phyloP scores from a whole-genome alignment of 2,888 invertebrate genomes.

The Agonopterix alstromeriana region DNA sequence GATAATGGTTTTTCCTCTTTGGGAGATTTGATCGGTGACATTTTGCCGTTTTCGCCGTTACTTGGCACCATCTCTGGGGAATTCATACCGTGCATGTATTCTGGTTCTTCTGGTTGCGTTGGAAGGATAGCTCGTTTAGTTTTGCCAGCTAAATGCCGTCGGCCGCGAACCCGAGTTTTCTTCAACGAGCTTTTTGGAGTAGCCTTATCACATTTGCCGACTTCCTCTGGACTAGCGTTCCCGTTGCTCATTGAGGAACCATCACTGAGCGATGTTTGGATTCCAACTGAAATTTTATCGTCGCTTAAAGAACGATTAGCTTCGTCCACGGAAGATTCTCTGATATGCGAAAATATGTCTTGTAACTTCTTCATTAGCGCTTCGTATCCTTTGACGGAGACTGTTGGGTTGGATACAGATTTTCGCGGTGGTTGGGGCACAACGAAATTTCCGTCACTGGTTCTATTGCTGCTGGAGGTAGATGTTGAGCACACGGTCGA shows the following conservation, averaged over 20 bases:
- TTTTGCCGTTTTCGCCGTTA: conserved; percentile 48
- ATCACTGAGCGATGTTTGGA: conserved; percentile 49
- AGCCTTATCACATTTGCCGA: conserved; percentile 51
- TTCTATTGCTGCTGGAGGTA: conserved; percentile 57
- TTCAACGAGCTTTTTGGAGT: conserved; percentile 75
- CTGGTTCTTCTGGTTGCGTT: conserved; percentile 61
- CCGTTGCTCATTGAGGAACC: conserved; percentile 54
- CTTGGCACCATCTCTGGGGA: conserved; percentile 69
- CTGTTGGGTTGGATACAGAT: conserved; percentile 51
- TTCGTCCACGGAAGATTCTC: conserved; percentile 48
- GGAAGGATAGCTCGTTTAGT: conserved; percentile 62
- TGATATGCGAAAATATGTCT: conserved; percentile 59
- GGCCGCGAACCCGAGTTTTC: conserved; percentile 58
- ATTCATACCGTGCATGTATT: conserved; percentile 62
- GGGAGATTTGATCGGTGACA: conserved; percentile 45
- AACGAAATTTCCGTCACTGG: conserved; percentile 67
- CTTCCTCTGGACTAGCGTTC: conserved; percentile 61
- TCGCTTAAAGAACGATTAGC: conserved; percentile 42
- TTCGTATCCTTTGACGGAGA: conserved; percentile 63
- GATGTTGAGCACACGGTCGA: conserved; percentile 63
- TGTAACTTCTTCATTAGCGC: conserved; percentile 58
- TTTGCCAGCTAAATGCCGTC: conserved; percentile 58
- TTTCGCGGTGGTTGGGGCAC: conserved; percentile 69
- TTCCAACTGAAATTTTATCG: conserved; percentile 59
- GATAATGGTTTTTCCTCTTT: conserved; percentile 59